These are phyloP conservation scores for Centroberyx gerrardi DNA, from an alignment of 2,797 vertebrate genomes.

Conservation along the genomic window DNA sequence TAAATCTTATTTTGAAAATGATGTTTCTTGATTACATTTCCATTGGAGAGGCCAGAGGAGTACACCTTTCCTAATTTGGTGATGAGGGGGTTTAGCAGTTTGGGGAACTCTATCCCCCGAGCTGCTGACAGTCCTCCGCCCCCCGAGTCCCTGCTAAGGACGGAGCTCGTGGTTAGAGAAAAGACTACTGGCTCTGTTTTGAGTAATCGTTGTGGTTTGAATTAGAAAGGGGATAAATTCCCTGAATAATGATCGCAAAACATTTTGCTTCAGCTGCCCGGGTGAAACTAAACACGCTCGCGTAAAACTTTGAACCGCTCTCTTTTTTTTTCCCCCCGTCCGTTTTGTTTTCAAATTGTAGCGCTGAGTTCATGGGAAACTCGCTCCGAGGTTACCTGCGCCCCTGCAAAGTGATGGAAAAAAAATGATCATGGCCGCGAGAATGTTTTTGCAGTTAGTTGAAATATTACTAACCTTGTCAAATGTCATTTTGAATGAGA, in stretches of 20 bases:
- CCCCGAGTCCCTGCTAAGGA: slow-evolving; percentile 64
- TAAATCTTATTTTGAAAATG: slow-evolving; percentile 47
- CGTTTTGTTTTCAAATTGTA: slow-evolving; percentile 78
- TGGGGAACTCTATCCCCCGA: slow-evolving; percentile 71
- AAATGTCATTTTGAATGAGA: slow-evolving; percentile 85
- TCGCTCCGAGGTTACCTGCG: slow-evolving; percentile 81
- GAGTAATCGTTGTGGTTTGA: slow-evolving; percentile 78
- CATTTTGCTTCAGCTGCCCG: slow-evolving; percentile 78
- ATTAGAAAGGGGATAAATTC: slow-evolving; percentile 81
- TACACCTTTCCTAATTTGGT: slow-evolving; percentile 78
- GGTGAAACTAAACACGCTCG: slow-evolving; percentile 82
- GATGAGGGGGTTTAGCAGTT: slow-evolving; percentile 77
- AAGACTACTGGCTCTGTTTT: slow-evolving; percentile 74
- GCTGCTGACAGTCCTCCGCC: slow-evolving; percentile 77
- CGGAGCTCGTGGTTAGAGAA: slow-evolving; percentile 58
- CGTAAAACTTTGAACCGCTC: slow-evolving; percentile 77
- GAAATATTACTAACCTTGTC: slow-evolving; percentile 88
- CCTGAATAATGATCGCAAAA: slow-evolving; percentile 83
- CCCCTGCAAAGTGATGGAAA: slow-evolving; percentile 75
- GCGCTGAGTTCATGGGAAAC: slow-evolving; percentile 85
- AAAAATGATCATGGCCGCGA: slow-evolving; percentile 74
- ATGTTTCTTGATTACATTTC: slow-evolving; percentile 56
- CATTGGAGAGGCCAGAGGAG: slow-evolving; percentile 29
- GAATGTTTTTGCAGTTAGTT: slow-evolving; percentile 87
- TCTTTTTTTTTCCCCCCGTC: slow-evolving; percentile 26